Conservation (phyloP, 2,888 invertebrate species). For the Phortica magna region DNA sequence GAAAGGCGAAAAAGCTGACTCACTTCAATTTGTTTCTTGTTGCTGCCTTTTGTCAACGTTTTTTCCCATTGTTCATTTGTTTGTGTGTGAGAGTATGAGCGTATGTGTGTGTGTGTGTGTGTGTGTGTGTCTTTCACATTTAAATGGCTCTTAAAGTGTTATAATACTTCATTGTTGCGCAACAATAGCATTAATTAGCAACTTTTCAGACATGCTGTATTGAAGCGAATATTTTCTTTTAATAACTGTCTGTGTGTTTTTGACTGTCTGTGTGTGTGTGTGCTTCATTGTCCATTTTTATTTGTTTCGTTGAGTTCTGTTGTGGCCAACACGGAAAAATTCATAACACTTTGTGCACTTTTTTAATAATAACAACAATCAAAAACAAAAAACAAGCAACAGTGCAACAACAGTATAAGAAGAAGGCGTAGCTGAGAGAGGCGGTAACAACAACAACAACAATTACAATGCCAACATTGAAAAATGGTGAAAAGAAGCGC, state of each 20-base stretch:
- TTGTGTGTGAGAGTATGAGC: neutral
- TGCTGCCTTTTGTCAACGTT: neutral
- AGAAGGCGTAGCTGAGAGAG: constrained; percentile 23
- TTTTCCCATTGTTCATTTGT: neutral
- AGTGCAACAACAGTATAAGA: constrained; percentile 49
- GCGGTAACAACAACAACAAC: constrained; percentile 41
- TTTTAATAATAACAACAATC: constrained; percentile 20
- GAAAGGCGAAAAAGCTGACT: neutral
- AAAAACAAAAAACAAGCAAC: neutral
- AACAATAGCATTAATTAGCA: constrained; percentile 70
- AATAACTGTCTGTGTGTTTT: neutral
- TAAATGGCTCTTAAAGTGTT: constrained; percentile 33
- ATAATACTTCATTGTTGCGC: constrained; percentile 31
- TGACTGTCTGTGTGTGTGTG: neutral
- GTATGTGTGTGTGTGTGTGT: neutral
- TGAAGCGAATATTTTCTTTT: neutral
- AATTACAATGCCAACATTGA: constrained; percentile 16
- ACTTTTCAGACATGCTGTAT: constrained; percentile 48
- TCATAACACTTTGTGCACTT: constrained; percentile 64
- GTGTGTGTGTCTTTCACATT: neutral
- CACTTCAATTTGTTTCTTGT: neutral
- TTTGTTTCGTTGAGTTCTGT: constrained; percentile 48
- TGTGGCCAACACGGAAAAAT: constrained; percentile 63
- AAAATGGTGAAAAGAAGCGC: neutral
- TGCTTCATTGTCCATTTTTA: constrained; percentile 41